These are phyloP conservation scores for Neofelis nebulosa DNA, from an alignment of 2,113 vertebrate genomes.

Conservation along the genomic window DNA sequence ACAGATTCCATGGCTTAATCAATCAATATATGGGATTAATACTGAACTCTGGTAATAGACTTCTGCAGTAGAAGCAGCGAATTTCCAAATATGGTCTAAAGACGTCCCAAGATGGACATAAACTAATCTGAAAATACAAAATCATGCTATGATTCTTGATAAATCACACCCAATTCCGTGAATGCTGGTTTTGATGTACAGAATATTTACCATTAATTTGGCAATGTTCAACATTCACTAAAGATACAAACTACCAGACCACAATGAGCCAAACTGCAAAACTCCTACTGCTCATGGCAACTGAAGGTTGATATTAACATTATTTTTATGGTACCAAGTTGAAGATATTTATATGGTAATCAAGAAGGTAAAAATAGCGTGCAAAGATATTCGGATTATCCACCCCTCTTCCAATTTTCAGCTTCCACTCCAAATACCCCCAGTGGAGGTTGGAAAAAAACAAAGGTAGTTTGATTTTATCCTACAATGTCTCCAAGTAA, in stretches of 20 bases:
- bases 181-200: background rate
- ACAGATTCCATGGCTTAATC: constrained; percentile 15
- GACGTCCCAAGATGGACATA: background rate
- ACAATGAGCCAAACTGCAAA: background rate
- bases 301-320: background rate
- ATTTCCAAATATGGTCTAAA: constrained; percentile 38
- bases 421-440: background rate
- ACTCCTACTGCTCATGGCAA: background rate
- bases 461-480: background rate
- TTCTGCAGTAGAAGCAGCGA: background rate
- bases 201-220: background rate
- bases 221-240: constrained; percentile 3
- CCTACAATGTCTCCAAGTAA: background rate
- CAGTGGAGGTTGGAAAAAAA: background rate
- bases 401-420: background rate
- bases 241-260: background rate
- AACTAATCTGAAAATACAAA: background rate
- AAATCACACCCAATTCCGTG: constrained; percentile 9
- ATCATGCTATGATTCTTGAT: background rate
- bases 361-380: constrained; percentile 26
- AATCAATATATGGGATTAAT: constrained; percentile 8
- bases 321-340: background rate
- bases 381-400: background rate
- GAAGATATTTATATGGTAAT: background rate
- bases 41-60: background rate